Base-by-base conservation (phyloP, 2,797 vertebrate genomes). In the Morelia viridis region DNA sequence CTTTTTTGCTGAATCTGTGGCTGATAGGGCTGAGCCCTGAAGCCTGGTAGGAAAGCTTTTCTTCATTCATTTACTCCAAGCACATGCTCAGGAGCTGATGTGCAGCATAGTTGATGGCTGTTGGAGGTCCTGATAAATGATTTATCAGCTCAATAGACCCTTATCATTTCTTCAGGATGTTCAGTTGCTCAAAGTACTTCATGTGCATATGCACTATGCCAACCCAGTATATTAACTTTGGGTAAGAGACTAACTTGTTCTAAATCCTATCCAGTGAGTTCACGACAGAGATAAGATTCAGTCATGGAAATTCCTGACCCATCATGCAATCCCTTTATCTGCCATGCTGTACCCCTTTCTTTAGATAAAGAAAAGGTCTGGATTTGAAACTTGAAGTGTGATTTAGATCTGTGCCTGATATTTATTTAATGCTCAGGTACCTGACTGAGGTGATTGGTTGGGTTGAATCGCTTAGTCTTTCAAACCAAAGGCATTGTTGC, bases 371-470 rank as follows among this genome's bases (percentile, higher is more conserved):
- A 91, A 93, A 89, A 90, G 68, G 17, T 31, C 50, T 13, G 11
- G 46, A 58, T 8, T 24, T 57, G 53, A 35, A 65, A 83, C 58
- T 61, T 83, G 61, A 28, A 90, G 90, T 88, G 28, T 71, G 17
- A 61, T 93, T 76, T 2, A 91, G 31, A 88, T 62, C 35, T 86
- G 28, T 41, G 5, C 9, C 46, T 7, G 1, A 4, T 76, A 85
- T 90, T 28, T 8, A 87, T 17, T 62, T 91, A 0, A 7, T 35
- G 68, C 68, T 94, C 9, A 0, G 5, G 56, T 90, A 88, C 57
- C 68, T 93, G 3, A 76, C 84, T 71, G 60, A 71, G 56, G 61
- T 93, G 88, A 94, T 94, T 94, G 86, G 95, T 22, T 61, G 93
- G 68, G 41, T 28, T 88, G 92, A 89, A 68, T 17, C 61, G 15